A percentile compares a stretch with the other conserved stretches of the same genome.
Conservation (phyloP, 1,140 invertebrate genomes). For the Mya arenaria region DNA sequence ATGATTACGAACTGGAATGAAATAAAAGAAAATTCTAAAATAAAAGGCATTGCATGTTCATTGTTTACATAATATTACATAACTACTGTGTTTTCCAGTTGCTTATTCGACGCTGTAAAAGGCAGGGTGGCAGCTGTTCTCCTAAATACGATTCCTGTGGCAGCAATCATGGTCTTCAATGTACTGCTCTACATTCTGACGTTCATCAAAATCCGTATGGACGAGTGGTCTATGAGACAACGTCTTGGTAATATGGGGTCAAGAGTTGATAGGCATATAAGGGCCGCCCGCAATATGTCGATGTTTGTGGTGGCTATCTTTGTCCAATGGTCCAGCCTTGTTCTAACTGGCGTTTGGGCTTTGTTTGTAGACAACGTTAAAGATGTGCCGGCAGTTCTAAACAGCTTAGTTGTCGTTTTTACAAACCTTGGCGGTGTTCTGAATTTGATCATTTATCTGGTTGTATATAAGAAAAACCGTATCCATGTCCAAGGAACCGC, state of each 20-base stretch:
- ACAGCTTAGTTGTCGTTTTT: slow-evolving; percentile 58
- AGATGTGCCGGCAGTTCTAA: slow-evolving; percentile 52
- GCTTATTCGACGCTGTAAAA: slow-evolving; percentile 61
- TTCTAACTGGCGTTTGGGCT: slow-evolving; percentile 56
- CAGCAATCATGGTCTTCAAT: slow-evolving; percentile 51
- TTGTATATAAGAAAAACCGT: no score
- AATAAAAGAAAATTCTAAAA: no score
- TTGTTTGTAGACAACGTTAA: background rate
- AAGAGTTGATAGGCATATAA: background rate
- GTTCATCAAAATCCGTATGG: slow-evolving; percentile 31
- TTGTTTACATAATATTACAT: slow-evolving; percentile 56
- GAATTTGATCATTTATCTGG: slow-evolving; percentile 58
- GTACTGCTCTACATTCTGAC: slow-evolving; percentile 56
- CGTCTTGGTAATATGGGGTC: slow-evolving; percentile 11
- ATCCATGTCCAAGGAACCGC: no score
- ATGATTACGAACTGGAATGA: no score
- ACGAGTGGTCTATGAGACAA: slow-evolving; percentile 16
- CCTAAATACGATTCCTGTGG: slow-evolving; percentile 56
- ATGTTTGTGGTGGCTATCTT: slow-evolving; percentile 60
- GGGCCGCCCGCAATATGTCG: slow-evolving; percentile 57
- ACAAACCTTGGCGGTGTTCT: slow-evolving; percentile 58
- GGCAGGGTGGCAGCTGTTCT: slow-evolving; percentile 53
- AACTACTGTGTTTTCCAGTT: slow-evolving; percentile 52
- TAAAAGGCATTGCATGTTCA: no score
- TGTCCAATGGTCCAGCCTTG: slow-evolving; percentile 62